A percentile compares a stretch with the other conserved stretches of the same genome.
These are phyloP conservation scores for Carassius carassius DNA, from an alignment of 2,113 vertebrate genomes.

Conservation along the genomic window DNA sequence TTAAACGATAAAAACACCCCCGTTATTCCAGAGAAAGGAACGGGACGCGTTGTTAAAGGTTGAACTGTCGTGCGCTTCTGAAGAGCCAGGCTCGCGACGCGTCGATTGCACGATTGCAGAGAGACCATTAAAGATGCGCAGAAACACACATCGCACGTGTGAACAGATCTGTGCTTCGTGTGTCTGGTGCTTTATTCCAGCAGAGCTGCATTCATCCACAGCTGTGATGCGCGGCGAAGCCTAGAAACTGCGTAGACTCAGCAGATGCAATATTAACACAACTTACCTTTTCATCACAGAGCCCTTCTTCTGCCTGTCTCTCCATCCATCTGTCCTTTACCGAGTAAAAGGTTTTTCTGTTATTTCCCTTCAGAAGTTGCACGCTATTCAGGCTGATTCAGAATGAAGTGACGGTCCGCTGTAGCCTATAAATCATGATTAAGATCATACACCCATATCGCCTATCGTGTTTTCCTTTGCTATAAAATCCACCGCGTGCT, in stretches of 20 bases:
- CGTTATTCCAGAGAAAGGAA: too few species aligned
- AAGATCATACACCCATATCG: constrained; percentile 63
- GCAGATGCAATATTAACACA: constrained; percentile 11
- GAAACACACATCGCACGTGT: too few species aligned
- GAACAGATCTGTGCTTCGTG: too few species aligned
- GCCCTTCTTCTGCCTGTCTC: constrained; percentile 51
- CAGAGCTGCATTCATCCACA: background rate
- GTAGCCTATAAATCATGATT: constrained; percentile 67
- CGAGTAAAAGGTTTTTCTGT: constrained; percentile 32
- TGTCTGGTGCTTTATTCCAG: background rate
- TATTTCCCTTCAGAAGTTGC: constrained; percentile 50
- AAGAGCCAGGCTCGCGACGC: too few species aligned
- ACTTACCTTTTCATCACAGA: constrained; percentile 64
- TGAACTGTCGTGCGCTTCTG: too few species aligned
- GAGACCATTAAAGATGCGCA: too few species aligned
- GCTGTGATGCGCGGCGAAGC: background rate
- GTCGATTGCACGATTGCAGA: too few species aligned
- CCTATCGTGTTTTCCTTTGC: constrained; percentile 25
- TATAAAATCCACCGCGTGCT: constrained; percentile 25
- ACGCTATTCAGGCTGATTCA: constrained; percentile 57
- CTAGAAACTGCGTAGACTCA: background rate
- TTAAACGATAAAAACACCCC: background rate
- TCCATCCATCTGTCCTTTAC: constrained; percentile 44
- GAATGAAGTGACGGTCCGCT: constrained; percentile 67
- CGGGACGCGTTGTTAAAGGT: too few species aligned